Conservation (phyloP, 2,113 vertebrate species). For the Chamaea fasciata region DNA sequence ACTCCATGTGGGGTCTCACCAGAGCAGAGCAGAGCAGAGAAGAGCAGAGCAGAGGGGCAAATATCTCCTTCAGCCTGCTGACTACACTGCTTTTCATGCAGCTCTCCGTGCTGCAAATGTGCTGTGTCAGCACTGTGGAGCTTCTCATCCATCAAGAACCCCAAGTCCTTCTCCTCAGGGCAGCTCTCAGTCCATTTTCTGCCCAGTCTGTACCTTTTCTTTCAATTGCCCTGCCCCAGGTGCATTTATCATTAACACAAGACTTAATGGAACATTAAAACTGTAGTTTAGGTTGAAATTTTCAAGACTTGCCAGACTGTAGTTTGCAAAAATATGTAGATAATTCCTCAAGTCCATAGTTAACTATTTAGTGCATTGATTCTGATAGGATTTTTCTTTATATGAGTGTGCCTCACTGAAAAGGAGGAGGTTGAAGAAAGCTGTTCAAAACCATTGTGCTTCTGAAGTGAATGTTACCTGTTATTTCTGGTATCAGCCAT, state of each 20-base stretch:
- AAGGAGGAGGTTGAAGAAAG: background rate
- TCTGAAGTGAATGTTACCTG: background rate
- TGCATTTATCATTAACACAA: background rate
- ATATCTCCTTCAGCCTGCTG: background rate
- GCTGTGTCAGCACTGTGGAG: background rate
- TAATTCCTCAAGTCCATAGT: background rate
- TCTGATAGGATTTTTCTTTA: background rate
- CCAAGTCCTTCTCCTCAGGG: background rate
- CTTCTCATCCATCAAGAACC: background rate
- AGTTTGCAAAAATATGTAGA: background rate
- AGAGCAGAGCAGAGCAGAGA: background rate
- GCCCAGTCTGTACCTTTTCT: background rate
- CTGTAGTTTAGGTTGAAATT: background rate
- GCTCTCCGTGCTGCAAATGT: background rate
- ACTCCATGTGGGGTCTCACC: background rate
- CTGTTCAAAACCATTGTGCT: background rate
- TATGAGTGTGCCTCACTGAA: background rate
- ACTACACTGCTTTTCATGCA: background rate
- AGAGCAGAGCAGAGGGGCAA: background rate
- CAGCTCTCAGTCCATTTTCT: background rate
- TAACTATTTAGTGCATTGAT: background rate
- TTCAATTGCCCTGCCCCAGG: background rate
- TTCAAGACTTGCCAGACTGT: background rate
- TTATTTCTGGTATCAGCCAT: background rate
- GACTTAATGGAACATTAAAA: background rate